Percentiles rank a stretch among this genome's conserved stretches.
These are phyloP conservation scores for Sarcophaga subvicina DNA, from an alignment of 2,888 invertebrate species.

Conservation along the genomic window DNA sequence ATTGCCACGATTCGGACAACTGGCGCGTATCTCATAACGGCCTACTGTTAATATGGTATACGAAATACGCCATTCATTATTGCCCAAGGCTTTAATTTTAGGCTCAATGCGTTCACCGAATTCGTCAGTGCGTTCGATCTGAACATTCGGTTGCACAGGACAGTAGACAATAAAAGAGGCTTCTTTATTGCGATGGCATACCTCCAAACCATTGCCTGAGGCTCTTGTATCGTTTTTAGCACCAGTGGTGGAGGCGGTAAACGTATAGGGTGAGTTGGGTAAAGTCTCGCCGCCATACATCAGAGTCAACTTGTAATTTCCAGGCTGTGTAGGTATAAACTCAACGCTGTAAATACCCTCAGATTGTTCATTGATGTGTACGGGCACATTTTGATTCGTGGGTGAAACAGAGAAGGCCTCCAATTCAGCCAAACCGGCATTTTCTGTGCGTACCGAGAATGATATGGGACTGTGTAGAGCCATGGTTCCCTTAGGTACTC, in stretches of 20 bases:
- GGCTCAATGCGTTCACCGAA: constrained; percentile 81
- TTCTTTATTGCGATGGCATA: constrained; percentile 87
- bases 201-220: constrained; percentile 86
- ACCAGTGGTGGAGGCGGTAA: constrained; percentile 85
- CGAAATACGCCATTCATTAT: constrained; percentile 93
- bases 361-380: constrained; percentile 88
- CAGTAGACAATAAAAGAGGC: constrained; percentile 86
- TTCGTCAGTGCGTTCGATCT: constrained; percentile 83
- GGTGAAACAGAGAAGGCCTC: constrained; percentile 95
- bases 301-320: constrained; percentile 85
- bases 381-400: constrained; percentile 90
- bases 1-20: constrained; percentile 84
- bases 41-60: constrained; percentile 97
- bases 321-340: constrained; percentile 92
- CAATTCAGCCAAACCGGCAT: constrained; percentile 92
- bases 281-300: constrained; percentile 87
- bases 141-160: constrained; percentile 84
- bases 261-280: constrained; percentile 83
- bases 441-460: constrained; percentile 92
- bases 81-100: constrained; percentile 83
- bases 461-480: constrained; percentile 92
- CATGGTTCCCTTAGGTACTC: constrained; percentile 88
- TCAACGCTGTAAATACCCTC: constrained; percentile 89
- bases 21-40: constrained; percentile 93
- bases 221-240: constrained; percentile 84